Conservation (phyloP, 2,888 invertebrate genomes). For the Ornithoptera alexandrae region DNA sequence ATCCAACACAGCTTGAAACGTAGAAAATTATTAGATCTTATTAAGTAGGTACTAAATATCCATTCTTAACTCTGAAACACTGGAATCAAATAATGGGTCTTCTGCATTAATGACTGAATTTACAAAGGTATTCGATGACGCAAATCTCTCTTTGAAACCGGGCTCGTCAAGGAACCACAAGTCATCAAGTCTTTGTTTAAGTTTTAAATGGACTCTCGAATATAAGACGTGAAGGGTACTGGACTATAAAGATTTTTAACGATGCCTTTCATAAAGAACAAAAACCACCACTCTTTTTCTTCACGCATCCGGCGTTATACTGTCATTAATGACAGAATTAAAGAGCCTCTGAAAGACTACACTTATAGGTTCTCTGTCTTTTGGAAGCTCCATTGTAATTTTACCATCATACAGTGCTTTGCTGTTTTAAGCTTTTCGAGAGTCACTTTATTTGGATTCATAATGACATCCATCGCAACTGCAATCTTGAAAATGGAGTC, state of each 20-base stretch:
- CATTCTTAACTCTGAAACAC: not conserved
- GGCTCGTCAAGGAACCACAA: not conserved
- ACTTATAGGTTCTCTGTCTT: slow-evolving; percentile 11
- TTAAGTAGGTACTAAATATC: no score
- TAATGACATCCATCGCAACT: slow-evolving; percentile 2
- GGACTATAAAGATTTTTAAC: slow-evolving; percentile 14
- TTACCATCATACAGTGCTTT: slow-evolving; percentile 3
- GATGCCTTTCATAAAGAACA: slow-evolving; percentile 17
- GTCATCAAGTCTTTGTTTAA: slow-evolving; percentile 5
- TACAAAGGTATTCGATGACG: not conserved
- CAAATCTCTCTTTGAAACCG: not conserved
- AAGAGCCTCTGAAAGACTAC: slow-evolving; percentile 19
- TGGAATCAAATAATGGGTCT: not conserved
- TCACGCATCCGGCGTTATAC: slow-evolving; percentile 14
- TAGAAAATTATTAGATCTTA: no score
- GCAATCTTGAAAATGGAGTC: not conserved
- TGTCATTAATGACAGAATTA: slow-evolving; percentile 22
- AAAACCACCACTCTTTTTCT: slow-evolving; percentile 18
- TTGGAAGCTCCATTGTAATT: slow-evolving; percentile 9
- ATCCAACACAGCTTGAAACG: no score
- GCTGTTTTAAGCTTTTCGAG: slow-evolving; percentile 18
- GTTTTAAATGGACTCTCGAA: slow-evolving; percentile 20
- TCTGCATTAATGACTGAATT: not conserved
- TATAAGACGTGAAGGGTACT: slow-evolving; percentile 17
- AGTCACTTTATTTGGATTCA: slow-evolving; percentile 7